A percentile compares a stretch with the other conserved stretches of the same genome.
Evolutionary conservation across 1,140 invertebrate species (phyloP).

Genomic region (Liolophura sinensis): DNA sequence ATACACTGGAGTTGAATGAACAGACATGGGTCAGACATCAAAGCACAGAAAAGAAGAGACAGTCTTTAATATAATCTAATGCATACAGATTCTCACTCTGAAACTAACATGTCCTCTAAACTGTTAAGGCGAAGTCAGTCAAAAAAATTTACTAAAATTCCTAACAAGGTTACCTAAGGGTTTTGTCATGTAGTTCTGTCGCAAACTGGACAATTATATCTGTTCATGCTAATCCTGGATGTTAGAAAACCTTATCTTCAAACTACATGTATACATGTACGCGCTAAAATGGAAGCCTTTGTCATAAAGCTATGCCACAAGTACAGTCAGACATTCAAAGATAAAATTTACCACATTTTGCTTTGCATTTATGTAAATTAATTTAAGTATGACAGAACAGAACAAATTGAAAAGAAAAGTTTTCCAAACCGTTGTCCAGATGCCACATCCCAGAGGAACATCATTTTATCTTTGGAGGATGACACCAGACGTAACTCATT

Average conservation of each 20-base stretch:
- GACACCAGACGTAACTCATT: constrained; percentile 45
- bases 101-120: too few relatives aligned
- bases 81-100: too few relatives aligned
- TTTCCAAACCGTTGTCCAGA: constrained; percentile 42
- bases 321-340: too few relatives aligned
- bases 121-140: too few relatives aligned
- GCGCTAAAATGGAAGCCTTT: too few relatives aligned
- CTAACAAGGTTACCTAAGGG: background rate
- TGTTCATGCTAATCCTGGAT: too few relatives aligned
- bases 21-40: constrained; percentile 1
- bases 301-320: too few relatives aligned
- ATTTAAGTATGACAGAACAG: background rate
- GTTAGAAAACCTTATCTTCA: too few relatives aligned
- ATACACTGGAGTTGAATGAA: constrained; percentile 36
- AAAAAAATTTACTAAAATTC: background rate
- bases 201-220: too few relatives aligned
- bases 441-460: constrained; percentile 53
- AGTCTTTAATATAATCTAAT: constrained; percentile 7
- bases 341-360: too few relatives aligned
- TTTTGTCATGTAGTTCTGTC: background rate
- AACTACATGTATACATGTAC: too few relatives aligned
- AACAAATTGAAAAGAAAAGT: background rate
- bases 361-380: too few relatives aligned
- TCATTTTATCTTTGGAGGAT: constrained; percentile 45
- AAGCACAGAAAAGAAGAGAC: background rate